Evolutionary conservation across 2,113 vertebrate species (phyloP).

Genomic region (Rhinopithecus roxellana): DNA sequence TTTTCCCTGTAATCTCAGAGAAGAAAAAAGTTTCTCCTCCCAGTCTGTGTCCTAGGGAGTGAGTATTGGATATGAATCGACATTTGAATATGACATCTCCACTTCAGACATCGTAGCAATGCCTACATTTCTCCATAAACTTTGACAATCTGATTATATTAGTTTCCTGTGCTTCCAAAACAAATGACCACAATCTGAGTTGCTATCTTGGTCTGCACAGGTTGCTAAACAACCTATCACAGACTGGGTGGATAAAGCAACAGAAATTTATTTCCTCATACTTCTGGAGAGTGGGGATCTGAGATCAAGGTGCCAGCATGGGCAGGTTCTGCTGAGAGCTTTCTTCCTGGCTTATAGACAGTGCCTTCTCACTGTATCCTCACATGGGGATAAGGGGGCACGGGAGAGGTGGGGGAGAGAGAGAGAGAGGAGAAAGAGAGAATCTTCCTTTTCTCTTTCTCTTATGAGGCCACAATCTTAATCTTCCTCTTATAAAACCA

Average conservation of each 20-base stretch:
- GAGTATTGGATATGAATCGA: accelerated
- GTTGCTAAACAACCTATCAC: no score
- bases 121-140: not conserved
- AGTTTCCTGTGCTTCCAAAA: no score
- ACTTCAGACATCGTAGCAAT: not conserved
- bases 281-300: not conserved
- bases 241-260: not conserved
- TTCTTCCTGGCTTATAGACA: not conserved
- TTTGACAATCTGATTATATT: accelerated
- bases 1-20: not conserved
- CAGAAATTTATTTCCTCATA: not conserved
- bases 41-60: accelerated
- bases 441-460: no score
- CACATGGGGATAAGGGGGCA: accelerated
- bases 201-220: not conserved
- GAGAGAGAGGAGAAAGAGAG: not conserved
- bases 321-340: not conserved
- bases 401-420: not conserved
- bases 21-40: not conserved
- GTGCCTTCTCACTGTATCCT: not conserved
- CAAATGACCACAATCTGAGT: accelerated
- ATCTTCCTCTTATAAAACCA: not conserved
- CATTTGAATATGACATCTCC: accelerated
- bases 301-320: not conserved
- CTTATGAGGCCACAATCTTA: no score